A percentile compares a stretch with the other conserved stretches of the same genome.
phyloP scores from a whole-genome alignment of 2,797 vertebrate species.

The Tinamus major region DNA sequence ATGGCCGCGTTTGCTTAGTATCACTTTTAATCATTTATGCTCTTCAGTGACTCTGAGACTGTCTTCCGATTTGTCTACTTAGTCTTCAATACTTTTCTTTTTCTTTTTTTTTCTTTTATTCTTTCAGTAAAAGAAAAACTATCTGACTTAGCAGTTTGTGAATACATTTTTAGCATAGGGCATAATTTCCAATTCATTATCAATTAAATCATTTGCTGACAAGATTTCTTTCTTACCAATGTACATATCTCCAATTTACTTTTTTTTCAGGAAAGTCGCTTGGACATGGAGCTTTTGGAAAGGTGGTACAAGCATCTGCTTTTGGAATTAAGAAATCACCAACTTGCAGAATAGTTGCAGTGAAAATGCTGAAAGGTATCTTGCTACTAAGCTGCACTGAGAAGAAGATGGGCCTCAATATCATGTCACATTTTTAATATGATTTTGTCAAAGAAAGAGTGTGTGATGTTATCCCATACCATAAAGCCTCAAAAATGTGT shows the following conservation, averaged over 20 bases:
- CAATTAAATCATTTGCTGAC: neutral
- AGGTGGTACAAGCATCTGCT: slow-evolving; percentile 93
- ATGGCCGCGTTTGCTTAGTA: neutral
- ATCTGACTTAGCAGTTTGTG: neutral
- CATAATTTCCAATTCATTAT: neutral
- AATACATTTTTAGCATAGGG: neutral
- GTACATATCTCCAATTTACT: slow-evolving; percentile 10
- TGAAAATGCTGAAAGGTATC: slow-evolving; percentile 98
- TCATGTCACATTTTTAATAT: neutral
- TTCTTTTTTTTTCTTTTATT: too few species aligned
- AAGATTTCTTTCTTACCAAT: neutral
- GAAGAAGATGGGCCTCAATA: neutral
- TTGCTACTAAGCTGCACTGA: neutral
- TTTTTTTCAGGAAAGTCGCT: slow-evolving; percentile 88
- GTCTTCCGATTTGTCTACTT: neutral
- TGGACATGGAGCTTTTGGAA: slow-evolving; percentile 93
- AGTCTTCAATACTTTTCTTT: neutral
- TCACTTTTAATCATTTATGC: neutral
- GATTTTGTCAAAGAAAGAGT: neutral
- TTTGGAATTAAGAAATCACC: slow-evolving; percentile 89
- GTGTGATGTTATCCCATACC: neutral
- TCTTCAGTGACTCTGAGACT: neutral
- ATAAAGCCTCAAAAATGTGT: neutral
- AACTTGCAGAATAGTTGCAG: slow-evolving; percentile 90
- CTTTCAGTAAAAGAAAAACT: neutral